Base-by-base conservation (phyloP, 37 sponge, comb jelly and placozoan genomes). In the Sycon ciliatum region DNA sequence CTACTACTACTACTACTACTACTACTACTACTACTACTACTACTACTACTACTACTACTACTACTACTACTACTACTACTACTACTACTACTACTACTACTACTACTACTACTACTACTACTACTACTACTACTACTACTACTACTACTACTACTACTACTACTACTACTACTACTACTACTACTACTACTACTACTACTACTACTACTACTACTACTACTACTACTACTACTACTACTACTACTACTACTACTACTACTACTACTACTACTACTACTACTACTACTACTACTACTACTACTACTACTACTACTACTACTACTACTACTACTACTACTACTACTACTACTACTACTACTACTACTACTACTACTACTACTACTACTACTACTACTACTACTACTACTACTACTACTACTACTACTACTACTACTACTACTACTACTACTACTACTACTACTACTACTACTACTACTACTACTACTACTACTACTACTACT, bases 1-100 rank as follows among this genome's bases (percentile, higher is more conserved):
- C 52, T 46, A 46, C 52, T 46, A 46, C 52, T 46, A 46, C 52
- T 46, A 46, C 52, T 46, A 46, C 52, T 46, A 46, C 52, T 46
- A 46, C 52, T 46, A 46, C 52, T 46, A 46, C 52, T 46, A 46
- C 52, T 46, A 46, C 52, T 46, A 46, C 52, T 46, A 46, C 52
- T 46, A 46, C 52, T 46, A 46, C 52, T 46, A 46, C 52, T 46
- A 46, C 52, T 46, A 46, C 52, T 46, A 46, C 52, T 46, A 46
- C 52, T 46, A 46, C 52, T 46, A 46, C 52, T 46, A 46, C 52
- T 46, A 46, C 52, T 46, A 46, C 52, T 46, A 46, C 52, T 46
- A 46, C 52, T 46, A 46, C 52, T 46, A 46, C 52, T 46, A 46
- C 52, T 46, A 46, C 52, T 46, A 46, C 52, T 46, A 46, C 52